Base-by-base conservation (phyloP, 1,140 invertebrate species). In the Pogonomyrmex barbatus region DNA sequence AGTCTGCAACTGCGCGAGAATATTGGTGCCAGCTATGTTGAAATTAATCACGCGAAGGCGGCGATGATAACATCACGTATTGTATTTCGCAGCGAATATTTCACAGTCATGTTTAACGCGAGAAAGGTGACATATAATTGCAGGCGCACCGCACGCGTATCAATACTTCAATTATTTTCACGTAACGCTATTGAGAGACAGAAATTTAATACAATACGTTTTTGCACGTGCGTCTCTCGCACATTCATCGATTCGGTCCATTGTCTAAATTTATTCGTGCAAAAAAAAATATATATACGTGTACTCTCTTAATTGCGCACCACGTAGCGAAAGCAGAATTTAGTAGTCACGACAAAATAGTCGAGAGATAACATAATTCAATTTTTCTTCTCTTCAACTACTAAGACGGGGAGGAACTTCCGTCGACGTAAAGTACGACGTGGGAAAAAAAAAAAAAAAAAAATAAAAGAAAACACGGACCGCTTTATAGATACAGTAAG, bases 401-500 rank as follows among this genome's bases (percentile, higher is more conserved):
- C 12, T 8, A 54, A 47, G 12, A 42, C 30, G 39, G 42, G 30
- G 45, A 47, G 36, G 47, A 73, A 83, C 56, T 75, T 83, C 17
- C 17, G 30, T 58, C 52, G 17, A 60, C 52, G 54, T n/a, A 73
- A 30, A 60, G 17, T 83, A n/a, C n/a, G 5, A n/a, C 5, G 24
- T n/a, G 17, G 50, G 42, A 47, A 58, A 24, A 39, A 24, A 2
- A 58, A 60, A 82, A 60, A 39, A 47, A 58, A 24, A 39, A 24
- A 2, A 58, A 60, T 73, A 47, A 58, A 24, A 39, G 24, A 2
- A 58, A 60, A 82, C 30, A 58, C n/a, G 30, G 47, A 73, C 79
- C 58, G n/a, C 47, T 75, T 45, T n/a, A 33, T 45, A 81, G 78
- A 39, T 54, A 17, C 36, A 60, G 79, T 71, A 71, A 45, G 47